Base-by-base conservation (phyloP, 2,888 invertebrate species). In the Nomada lathburiana region DNA sequence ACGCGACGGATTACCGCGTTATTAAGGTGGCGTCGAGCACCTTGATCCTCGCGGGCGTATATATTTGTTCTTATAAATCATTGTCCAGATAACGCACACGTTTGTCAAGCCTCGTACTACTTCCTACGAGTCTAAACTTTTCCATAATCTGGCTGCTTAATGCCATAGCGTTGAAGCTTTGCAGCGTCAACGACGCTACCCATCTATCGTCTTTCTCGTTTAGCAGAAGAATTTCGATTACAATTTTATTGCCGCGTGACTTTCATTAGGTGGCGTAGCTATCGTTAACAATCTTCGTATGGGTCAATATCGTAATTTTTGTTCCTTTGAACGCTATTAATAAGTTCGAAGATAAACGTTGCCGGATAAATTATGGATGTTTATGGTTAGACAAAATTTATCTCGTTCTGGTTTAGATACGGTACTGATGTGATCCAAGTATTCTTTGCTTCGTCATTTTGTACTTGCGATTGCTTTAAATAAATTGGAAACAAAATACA, bases 11-110 rank as follows among this genome's bases (percentile, higher is more conserved):
- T 88, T 88, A 88, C 83, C 87, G 70, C 73, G 85, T 84, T 89
- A 82, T 89, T 87, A 87, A 82, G 64, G 75, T 89, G 85, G 86
- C 89, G 89, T 82, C 88, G 81, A 83, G 89, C 78, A 80, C 78
- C 87, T 88, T 87, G 89, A 91, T 91, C 89, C 87, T 83, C 82
- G 68, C 72, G 75, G 77, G 55, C 76, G 74, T 73, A 82, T 84
- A 85, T 93, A 91, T 93, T 93, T 93, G 90, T 92, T 91, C 93
- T 91, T 92, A 89, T 94, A 94, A 94, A 94, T 94, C 94, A 94
- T 90, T 83, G 85, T 84, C 88, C 91, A 92, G 92, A 91, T 89
- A 89, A 88, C 86, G 86, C 83, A 80, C 81, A 82, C 76, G 83
- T 83, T 74, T 80, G 86, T 89, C 89, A 83, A 88, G 85, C 80